phyloP scores from a whole-genome alignment of 2,113 vertebrate genomes.

The Zapus hudsonius region DNA sequence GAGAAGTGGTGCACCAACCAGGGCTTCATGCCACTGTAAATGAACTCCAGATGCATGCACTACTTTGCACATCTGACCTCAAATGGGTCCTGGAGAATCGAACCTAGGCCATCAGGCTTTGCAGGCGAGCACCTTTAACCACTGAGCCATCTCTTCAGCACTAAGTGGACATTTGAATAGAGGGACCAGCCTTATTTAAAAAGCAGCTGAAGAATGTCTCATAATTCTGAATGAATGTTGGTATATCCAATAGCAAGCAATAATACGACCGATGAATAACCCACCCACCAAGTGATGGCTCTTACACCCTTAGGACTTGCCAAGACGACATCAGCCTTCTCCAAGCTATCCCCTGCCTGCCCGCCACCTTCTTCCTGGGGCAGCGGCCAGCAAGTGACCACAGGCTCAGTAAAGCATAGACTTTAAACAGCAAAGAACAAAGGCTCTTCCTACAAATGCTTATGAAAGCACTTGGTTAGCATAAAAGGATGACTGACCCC shows the following conservation, averaged over 20 bases:
- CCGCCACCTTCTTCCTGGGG: not conserved
- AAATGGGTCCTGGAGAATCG: too few relatives aligned
- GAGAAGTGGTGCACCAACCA: not conserved
- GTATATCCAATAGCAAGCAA: not conserved
- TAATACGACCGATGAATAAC: not conserved
- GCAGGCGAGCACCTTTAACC: too few relatives aligned
- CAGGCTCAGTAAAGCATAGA: not conserved
- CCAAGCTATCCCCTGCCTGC: not conserved
- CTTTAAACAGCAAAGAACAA: not conserved
- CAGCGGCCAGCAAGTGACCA: not conserved
- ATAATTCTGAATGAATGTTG: not conserved
- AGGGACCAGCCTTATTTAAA: not conserved
- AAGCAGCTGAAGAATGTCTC: not conserved
- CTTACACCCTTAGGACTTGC: not conserved
- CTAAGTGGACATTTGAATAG: not conserved
- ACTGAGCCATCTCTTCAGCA: too few relatives aligned
- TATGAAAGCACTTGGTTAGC: not conserved
- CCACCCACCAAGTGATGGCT: not conserved
- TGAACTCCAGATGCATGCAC: too few relatives aligned
- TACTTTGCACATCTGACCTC: too few relatives aligned
- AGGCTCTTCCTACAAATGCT: not conserved
- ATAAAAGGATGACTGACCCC: not conserved
- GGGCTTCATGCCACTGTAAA: too few relatives aligned
- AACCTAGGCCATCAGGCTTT: too few relatives aligned
- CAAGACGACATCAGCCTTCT: not conserved